A percentile compares a stretch with the other conserved stretches of the same genome.
These are phyloP conservation scores for Paedocypris sp. DNA, from an alignment of 2,113 vertebrate genomes.

Conservation along the genomic window DNA sequence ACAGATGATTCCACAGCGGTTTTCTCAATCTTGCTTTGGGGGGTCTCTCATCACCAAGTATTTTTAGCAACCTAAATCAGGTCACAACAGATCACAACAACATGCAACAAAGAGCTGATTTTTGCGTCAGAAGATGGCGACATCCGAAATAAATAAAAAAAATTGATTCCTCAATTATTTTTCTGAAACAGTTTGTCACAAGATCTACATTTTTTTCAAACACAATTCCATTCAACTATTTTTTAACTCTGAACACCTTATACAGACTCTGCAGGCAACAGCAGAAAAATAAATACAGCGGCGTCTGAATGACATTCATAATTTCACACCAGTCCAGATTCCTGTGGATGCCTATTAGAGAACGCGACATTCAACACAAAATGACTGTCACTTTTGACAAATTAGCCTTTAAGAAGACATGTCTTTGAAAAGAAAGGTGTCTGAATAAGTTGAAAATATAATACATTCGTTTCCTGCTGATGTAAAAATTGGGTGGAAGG, in stretches of 20 bases:
- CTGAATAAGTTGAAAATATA: background rate
- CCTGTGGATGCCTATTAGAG: background rate
- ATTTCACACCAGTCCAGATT: conserved; percentile 3
- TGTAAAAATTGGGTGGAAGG: background rate
- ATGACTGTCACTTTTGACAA: background rate
- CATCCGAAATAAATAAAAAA: too few relatives aligned
- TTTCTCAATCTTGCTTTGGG: background rate
- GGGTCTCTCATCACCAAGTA: background rate
- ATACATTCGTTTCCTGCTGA: background rate
- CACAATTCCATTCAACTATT: too few relatives aligned
- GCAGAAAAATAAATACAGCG: background rate
- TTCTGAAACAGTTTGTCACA: too few relatives aligned
- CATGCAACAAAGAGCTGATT: too few relatives aligned
- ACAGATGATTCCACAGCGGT: background rate
- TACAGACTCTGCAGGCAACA: too few relatives aligned
- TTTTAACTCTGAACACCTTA: too few relatives aligned
- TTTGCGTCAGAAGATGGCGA: too few relatives aligned
- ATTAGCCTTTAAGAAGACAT: background rate
- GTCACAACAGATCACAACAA: too few relatives aligned
- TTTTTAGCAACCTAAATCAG: background rate
- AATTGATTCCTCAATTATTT: too few relatives aligned
- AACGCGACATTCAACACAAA: background rate
- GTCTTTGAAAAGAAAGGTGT: background rate
- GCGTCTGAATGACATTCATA: background rate
- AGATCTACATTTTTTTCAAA: too few relatives aligned